Evolutionary conservation across 2,888 invertebrate species (phyloP).

Genomic region (Plagiodera versicolora): DNA sequence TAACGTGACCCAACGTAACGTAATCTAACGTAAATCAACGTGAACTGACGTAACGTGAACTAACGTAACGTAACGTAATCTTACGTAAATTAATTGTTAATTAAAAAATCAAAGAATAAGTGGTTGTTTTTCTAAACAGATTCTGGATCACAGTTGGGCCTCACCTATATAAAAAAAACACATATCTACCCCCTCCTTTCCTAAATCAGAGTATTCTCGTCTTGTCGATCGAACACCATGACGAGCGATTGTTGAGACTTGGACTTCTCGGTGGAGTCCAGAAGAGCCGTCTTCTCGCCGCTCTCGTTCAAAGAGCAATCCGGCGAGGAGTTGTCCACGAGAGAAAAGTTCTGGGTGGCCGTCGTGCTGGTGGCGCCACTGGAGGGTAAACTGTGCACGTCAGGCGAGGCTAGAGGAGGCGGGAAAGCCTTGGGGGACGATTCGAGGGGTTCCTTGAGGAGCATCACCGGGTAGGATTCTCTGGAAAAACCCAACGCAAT

Average conservation of each 20-base stretch:
- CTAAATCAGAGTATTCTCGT: constrained; percentile 82
- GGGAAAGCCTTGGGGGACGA: constrained; percentile 55
- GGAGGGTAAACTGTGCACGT: constrained; percentile 60
- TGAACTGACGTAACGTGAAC: too few relatives aligned
- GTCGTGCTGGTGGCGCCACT: constrained; percentile 53
- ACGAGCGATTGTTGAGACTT: constrained; percentile 77
- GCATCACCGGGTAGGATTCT: constrained; percentile 62
- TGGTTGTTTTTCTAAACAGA: too few relatives aligned
- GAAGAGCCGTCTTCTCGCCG: constrained; percentile 64
- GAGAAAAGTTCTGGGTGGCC: constrained; percentile 55
- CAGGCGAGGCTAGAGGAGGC: constrained; percentile 64
- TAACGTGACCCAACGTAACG: too few relatives aligned
- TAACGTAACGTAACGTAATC: too few relatives aligned
- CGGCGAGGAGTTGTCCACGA: constrained; percentile 55
- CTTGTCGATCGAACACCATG: constrained; percentile 77
- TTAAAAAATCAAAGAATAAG: too few relatives aligned
- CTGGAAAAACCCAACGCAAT: too few relatives aligned
- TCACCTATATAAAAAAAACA: too few relatives aligned
- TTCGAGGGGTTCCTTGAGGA: constrained; percentile 50
- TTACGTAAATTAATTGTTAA: too few relatives aligned
- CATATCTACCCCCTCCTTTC: too few relatives aligned
- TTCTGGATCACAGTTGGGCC: too few relatives aligned
- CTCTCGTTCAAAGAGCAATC: constrained; percentile 40
- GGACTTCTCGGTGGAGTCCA: constrained; percentile 60
- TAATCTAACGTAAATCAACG: too few relatives aligned